Evolutionary conservation across 2,888 invertebrate species (phyloP).

Genomic region (Ischnura elegans): DNA sequence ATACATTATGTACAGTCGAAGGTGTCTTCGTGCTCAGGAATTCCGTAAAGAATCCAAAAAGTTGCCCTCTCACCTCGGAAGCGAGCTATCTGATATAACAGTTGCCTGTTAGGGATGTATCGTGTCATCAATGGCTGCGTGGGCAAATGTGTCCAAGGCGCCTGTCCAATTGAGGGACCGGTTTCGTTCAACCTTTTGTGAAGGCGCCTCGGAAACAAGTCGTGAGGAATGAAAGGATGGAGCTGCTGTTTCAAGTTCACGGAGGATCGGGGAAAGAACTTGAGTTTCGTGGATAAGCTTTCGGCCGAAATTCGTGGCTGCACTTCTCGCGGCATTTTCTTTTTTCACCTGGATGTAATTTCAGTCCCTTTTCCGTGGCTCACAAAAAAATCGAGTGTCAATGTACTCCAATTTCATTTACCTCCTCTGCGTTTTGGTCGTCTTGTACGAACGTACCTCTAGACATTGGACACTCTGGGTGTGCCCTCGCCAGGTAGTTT

Average conservation of each 20-base stretch:
- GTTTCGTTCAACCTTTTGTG: not conserved
- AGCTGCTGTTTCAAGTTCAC: not conserved
- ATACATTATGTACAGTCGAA: too few species aligned
- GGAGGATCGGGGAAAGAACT: not conserved
- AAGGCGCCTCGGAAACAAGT: not conserved
- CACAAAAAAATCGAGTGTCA: not conserved
- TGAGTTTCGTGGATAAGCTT: not conserved
- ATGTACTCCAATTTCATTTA: not conserved
- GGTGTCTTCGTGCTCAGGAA: not conserved
- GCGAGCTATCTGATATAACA: not conserved
- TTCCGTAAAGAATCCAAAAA: not conserved
- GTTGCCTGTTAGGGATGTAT: not conserved
- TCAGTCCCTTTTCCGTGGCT: not conserved
- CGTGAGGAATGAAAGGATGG: not conserved
- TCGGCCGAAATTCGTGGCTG: not conserved
- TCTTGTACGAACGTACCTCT: not conserved
- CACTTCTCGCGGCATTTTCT: not conserved
- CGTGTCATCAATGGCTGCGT: not conserved
- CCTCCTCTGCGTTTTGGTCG: not conserved
- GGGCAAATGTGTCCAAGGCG: not conserved
- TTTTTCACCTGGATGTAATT: not conserved
- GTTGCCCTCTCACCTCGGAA: not conserved
- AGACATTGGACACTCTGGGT: too few species aligned
- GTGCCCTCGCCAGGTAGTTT: too few species aligned
- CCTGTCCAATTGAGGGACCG: slow-evolving; percentile 3